Evolutionary conservation across 1,140 invertebrate genomes (phyloP), one percentile per base, ranked within the genome.

Genomic region (Drepana arcuata): DNA sequence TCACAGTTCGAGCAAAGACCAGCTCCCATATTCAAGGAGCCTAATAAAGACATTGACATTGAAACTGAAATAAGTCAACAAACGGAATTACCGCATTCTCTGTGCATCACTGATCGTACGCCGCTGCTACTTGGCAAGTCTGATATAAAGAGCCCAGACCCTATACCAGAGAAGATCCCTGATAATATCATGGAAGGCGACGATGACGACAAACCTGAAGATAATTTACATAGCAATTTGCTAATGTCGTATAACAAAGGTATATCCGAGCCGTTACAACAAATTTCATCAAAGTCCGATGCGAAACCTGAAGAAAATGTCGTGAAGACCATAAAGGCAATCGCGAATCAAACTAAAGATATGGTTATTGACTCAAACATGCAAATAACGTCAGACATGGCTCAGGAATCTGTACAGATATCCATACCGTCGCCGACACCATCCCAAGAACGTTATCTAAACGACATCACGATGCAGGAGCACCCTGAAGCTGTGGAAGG

Each of bases 391-490:
- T 75, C 82, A 2, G 84, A 85, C 21, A 75, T 86, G 41, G 77
- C 86, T 11, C 84, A 84, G 39, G 86, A 87, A 45, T 87, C 86
- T 3, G 85, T 87, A 16, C 86, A 87, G 30, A 87, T 87, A 48
- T 88, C 86, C 2, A 87, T 87, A 41, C 86, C 87, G 2, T 87
- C 87, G 3, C 86, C 87, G 6, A 87, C 86, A 6, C 86, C 87
- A 2, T 86, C 86, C 0, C 86, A 88, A 62, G 86, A 87, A 54
- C 74, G 86, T 55, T 86, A 87, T 68, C 59, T 88, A 7, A 86
- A 88, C 55, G 85, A 87, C 49, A 86, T 88, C 12, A 86, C 86
- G 0, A 73, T 87, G 67, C 84, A 86, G 54, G 85, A 86, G 26
- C 77, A 86, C 48, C 71, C 75, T 3, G 75, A 85, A 48, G 55